Percentiles rank a stretch among this genome's conserved stretches.
Conservation (phyloP, 2,888 invertebrate species). For the Rotaria macrura region DNA sequence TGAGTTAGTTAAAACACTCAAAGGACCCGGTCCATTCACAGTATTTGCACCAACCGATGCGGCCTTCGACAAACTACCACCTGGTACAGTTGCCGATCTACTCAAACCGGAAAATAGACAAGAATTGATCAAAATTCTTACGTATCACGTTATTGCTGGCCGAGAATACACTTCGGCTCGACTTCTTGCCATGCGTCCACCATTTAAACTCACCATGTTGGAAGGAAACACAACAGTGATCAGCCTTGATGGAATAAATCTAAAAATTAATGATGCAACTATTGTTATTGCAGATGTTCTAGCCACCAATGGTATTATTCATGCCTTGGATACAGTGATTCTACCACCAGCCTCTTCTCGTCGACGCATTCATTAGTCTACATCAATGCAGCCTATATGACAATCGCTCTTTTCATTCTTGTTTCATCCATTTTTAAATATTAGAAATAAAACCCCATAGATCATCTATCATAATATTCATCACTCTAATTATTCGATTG, state of each 20-base stretch:
- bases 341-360: no score
- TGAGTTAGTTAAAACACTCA: neutral
- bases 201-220: neutral
- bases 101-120: neutral
- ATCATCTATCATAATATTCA: no score
- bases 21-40: neutral
- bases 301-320: neutral
- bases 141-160: neutral
- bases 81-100: neutral
- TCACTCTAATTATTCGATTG: no score
- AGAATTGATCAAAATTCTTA: neutral
- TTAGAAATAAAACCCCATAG: no score
- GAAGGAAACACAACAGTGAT: neutral
- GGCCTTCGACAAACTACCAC: neutral
- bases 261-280: neutral
- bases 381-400: no score
- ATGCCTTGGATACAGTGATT: neutral
- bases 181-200: neutral
- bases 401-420: no score
- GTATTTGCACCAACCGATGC: neutral
- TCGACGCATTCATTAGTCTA: no score
- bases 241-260: neutral
- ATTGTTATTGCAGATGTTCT: neutral
- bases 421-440: no score
- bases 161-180: neutral